phyloP scores from a whole-genome alignment of 1,140 invertebrate genomes.

The Colletes latitarsis region DNA sequence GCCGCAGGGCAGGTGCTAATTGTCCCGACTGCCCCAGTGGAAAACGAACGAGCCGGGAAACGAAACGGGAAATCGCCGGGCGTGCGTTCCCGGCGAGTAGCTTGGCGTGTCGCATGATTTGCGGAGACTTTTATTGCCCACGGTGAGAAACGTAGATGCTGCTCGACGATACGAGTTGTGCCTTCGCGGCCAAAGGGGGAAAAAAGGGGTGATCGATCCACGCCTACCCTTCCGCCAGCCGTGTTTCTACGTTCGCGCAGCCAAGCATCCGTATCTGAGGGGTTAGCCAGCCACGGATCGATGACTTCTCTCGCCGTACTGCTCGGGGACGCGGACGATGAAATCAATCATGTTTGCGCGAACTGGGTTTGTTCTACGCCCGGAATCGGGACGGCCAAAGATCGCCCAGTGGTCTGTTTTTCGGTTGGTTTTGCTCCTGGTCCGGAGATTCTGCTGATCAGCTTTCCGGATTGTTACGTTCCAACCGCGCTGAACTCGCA shows the following conservation, averaged over 20 bases:
- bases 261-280: constrained; percentile 57
- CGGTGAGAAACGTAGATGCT: constrained; percentile 46
- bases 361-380: background rate
- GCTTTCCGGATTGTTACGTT: background rate
- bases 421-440: background rate
- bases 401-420: background rate
- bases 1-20: constrained; percentile 64
- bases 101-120: constrained; percentile 72
- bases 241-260: constrained; percentile 47
- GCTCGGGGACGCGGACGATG: background rate
- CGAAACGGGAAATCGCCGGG: constrained; percentile 54
- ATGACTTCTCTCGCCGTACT: constrained; percentile 49
- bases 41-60: constrained; percentile 50
- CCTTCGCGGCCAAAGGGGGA: background rate
- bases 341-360: constrained; percentile 45
- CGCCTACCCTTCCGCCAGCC: background rate
- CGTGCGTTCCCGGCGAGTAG: constrained; percentile 35
- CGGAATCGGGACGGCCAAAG: background rate
- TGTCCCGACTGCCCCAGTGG: constrained; percentile 51
- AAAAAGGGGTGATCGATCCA: constrained; percentile 33
- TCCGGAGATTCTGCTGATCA: too few relatives aligned
- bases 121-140: constrained; percentile 71
- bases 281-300: constrained; percentile 57
- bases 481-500: background rate
- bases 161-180: constrained; percentile 45